Percentiles rank a stretch among this genome's conserved stretches.
Conservation (phyloP, 2,113 vertebrate genomes). For the Neolamprologus brichardi region DNA sequence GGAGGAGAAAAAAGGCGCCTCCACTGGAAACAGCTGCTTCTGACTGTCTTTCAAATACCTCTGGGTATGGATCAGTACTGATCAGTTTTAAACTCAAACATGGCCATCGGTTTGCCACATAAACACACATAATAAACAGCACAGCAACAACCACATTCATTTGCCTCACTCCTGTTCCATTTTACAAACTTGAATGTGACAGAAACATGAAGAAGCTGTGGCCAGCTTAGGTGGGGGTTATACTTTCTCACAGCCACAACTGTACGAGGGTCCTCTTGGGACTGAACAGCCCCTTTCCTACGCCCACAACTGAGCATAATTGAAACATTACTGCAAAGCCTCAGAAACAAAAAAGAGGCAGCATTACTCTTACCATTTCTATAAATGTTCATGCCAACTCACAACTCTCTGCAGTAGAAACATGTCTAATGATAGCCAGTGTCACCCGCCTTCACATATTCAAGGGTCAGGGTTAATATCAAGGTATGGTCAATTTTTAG, state of each 20-base stretch:
- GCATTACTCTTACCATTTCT: not conserved
- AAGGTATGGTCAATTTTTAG: not conserved
- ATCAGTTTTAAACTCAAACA: not conserved
- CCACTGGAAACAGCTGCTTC: not conserved
- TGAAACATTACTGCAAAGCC: not conserved
- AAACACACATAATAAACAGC: accelerated
- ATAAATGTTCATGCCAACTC: not conserved
- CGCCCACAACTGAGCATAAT: not conserved
- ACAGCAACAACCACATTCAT: not conserved
- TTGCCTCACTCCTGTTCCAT: not conserved
- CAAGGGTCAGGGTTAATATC: accelerated
- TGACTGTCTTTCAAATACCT: not conserved
- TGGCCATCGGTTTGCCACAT: accelerated
- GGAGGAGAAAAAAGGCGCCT: not conserved
- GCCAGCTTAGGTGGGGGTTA: accelerated
- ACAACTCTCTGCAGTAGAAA: not conserved
- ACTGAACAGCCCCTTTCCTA: not conserved
- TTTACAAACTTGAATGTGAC: not conserved
- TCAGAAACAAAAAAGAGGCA: not conserved
- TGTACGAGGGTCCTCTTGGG: not conserved
- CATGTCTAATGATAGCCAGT: not conserved
- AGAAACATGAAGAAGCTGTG: accelerated
- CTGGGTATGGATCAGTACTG: not conserved
- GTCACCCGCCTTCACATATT: not conserved
- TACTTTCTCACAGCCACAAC: not conserved